Evolutionary conservation across 2,797 vertebrate species (phyloP).

Genomic region (Falco berigora): DNA sequence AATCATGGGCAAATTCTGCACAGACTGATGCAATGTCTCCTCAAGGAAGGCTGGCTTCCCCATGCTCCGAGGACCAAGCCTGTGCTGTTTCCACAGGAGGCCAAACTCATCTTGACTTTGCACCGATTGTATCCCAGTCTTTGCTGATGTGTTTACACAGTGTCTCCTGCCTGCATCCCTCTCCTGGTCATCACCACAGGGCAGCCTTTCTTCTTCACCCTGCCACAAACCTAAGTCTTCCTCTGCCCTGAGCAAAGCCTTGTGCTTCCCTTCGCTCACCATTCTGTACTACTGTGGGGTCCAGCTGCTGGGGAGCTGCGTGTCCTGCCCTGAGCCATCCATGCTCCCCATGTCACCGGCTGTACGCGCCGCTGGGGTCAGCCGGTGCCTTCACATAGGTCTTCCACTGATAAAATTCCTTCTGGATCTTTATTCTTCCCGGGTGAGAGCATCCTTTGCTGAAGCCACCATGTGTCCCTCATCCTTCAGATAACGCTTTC

Average conservation of each 20-base stretch:
- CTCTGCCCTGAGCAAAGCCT: neutral
- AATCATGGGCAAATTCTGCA: neutral
- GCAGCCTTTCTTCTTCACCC: neutral
- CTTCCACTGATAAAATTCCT: neutral
- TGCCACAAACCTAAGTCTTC: neutral
- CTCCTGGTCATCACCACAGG: neutral
- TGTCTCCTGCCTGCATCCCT: neutral
- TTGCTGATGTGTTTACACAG: neutral
- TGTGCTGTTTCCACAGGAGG: neutral
- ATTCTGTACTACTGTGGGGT: neutral
- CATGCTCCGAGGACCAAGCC: neutral
- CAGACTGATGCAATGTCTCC: neutral
- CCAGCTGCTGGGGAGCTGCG: neutral
- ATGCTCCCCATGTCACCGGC: neutral
- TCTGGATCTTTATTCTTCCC: neutral
- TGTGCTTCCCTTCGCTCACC: neutral
- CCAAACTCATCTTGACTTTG: neutral
- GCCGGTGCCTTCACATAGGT: neutral
- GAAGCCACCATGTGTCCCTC: neutral
- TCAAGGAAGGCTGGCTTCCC: neutral
- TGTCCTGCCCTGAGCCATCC: neutral
- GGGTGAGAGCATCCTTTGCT: neutral
- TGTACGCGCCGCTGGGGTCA: fast-evolving
- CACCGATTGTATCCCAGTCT: neutral
- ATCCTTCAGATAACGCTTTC: neutral